A percentile compares a stretch with the other conserved stretches of the same genome.
phyloP scores from a whole-genome alignment of 1,140 invertebrate species.

The Leucophenga varia region DNA sequence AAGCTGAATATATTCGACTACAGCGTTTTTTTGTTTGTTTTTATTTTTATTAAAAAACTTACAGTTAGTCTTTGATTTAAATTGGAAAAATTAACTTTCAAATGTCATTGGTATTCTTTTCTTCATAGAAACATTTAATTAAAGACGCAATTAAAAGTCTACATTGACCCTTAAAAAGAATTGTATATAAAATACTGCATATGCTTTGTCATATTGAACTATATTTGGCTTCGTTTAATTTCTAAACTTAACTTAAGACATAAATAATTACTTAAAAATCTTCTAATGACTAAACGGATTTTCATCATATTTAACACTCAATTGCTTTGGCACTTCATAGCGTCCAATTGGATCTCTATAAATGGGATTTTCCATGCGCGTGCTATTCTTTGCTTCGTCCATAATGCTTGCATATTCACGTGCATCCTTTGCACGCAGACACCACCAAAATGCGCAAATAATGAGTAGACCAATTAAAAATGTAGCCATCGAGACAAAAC shows the following conservation, averaged over 20 bases:
- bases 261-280: too few relatives aligned
- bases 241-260: too few relatives aligned
- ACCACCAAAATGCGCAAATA: constrained; percentile 55
- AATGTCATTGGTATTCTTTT: too few relatives aligned
- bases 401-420: constrained; percentile 59
- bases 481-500: constrained; percentile 56
- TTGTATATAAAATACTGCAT: neutral
- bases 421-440: constrained; percentile 57
- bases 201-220: neutral
- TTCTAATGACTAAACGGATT: constrained; percentile 34
- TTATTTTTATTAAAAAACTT: too few relatives aligned
- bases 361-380: constrained; percentile 59
- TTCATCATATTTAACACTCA: constrained; percentile 33
- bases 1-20: too few relatives aligned
- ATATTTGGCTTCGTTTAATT: neutral
- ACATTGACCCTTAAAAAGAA: neutral
- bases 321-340: constrained; percentile 58
- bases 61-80: too few relatives aligned
- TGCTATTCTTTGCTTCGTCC: constrained; percentile 54
- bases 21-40: too few relatives aligned
- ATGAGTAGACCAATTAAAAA: constrained; percentile 56
- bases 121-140: constrained; percentile 2
- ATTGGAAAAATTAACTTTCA: too few relatives aligned
- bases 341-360: constrained; percentile 61
- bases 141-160: constrained; percentile 4